A percentile compares a stretch with the other conserved stretches of the same genome.
phyloP scores from a whole-genome alignment of 2,797 vertebrate genomes.

The Centroberyx gerrardi region DNA sequence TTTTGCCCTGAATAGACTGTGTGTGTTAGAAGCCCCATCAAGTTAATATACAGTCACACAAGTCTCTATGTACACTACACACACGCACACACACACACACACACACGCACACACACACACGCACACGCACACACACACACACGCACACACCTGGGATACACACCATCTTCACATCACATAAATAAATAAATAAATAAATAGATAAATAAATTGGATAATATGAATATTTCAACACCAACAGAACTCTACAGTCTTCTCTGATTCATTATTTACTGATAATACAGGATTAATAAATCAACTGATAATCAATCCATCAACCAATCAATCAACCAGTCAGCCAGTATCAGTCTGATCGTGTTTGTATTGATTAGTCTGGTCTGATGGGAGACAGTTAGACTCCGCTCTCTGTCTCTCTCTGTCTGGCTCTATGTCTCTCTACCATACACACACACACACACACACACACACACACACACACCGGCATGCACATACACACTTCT shows the following conservation, averaged over 20 bases:
- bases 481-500: too few relatives aligned
- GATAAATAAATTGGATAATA: conserved; percentile 68
- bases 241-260: conserved; percentile 55
- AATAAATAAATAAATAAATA: conserved; percentile 65
- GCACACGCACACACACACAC: conserved; percentile 28
- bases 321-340: background rate
- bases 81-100: conserved; percentile 17
- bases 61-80: conserved; percentile 67
- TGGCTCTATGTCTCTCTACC: too few relatives aligned
- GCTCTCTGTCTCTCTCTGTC: too few relatives aligned
- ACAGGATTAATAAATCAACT: conserved; percentile 42
- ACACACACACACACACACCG: too few relatives aligned
- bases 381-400: too few relatives aligned
- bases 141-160: conserved; percentile 29
- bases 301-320: conserved; percentile 2
- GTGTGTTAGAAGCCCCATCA: conserved; percentile 77
- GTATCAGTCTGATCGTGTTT: too few relatives aligned
- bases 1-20: conserved; percentile 79
- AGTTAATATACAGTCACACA: conserved; percentile 79
- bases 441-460: too few relatives aligned
- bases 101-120: conserved; percentile 14
- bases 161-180: conserved; percentile 48
- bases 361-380: too few relatives aligned
- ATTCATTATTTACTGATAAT: conserved; percentile 42
- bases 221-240: conserved; percentile 63